Evolutionary conservation across 2,888 invertebrate genomes (phyloP).

Genomic region (Euplagia quadripunctaria): DNA sequence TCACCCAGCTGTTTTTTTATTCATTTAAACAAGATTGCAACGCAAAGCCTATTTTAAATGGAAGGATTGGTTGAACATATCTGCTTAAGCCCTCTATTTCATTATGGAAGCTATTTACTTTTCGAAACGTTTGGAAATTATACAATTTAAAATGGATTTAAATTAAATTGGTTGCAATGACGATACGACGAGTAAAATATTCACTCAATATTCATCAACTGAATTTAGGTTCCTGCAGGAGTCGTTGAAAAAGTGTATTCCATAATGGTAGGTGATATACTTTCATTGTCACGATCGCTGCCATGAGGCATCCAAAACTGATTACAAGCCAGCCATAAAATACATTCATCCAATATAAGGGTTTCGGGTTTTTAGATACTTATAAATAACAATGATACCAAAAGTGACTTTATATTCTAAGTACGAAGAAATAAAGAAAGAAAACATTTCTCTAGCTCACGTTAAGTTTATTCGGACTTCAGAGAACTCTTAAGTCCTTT

Average conservation of each 20-base stretch:
- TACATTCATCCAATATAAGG: too few species aligned
- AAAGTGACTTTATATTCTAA: background rate
- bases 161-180: background rate
- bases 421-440: background rate
- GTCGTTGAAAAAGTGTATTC: too few species aligned
- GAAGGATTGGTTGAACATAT: conserved; percentile 68
- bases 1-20: background rate
- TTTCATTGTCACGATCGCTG: too few species aligned
- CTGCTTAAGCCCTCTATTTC: conserved; percentile 62
- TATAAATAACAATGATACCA: background rate
- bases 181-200: background rate
- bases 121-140: conserved; percentile 58
- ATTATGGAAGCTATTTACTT: conserved; percentile 57
- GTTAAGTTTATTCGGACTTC: conserved; percentile 9
- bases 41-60: conserved; percentile 63
- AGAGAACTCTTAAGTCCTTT: conserved; percentile 12
- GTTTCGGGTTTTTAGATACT: background rate
- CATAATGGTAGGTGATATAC: background rate
- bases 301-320: too few species aligned
- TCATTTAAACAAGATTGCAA: conserved; percentile 43
- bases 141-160: conserved; percentile 56
- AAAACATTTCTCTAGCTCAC: background rate
- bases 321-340: background rate
- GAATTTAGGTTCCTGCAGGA: background rate
- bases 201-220: background rate